phyloP scores from a whole-genome alignment of 2,888 invertebrate genomes.

The Stratiomys singularior region DNA sequence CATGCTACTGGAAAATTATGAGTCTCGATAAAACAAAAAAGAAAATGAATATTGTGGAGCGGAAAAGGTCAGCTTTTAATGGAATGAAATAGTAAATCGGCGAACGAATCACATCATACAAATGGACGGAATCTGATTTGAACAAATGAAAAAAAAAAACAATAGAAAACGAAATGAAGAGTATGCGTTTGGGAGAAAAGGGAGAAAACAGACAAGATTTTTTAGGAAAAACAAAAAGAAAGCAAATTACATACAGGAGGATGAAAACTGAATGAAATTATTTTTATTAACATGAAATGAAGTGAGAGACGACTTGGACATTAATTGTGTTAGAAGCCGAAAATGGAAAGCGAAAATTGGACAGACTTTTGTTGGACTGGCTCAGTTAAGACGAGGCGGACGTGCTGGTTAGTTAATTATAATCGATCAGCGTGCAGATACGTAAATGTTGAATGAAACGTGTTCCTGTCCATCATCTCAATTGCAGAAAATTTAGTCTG shows the following conservation, averaged over 20 bases:
- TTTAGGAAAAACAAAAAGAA: slow-evolving; percentile 33
- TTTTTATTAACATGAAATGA: neutral
- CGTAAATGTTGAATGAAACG: too few species aligned
- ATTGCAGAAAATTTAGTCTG: too few species aligned
- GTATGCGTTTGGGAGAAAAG: slow-evolving; percentile 26
- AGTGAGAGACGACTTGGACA: too few species aligned
- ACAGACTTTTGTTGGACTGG: too few species aligned
- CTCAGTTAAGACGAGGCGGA: too few species aligned
- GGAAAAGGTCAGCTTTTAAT: slow-evolving; percentile 41
- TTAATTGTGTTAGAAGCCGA: neutral
- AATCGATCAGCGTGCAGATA: too few species aligned
- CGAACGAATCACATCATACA: neutral
- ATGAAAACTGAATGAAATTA: slow-evolving; percentile 13
- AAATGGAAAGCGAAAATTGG: neutral
- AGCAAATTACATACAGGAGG: neutral
- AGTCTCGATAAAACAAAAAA: neutral
- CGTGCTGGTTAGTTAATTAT: too few species aligned
- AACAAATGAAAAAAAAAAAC: slow-evolving; percentile 14
- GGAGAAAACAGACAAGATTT: slow-evolving; percentile 19
- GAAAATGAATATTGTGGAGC: slow-evolving; percentile 8
- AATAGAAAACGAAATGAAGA: neutral
- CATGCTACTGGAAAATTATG: slow-evolving; percentile 31
- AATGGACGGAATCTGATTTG: neutral
- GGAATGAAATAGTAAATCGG: slow-evolving; percentile 6
- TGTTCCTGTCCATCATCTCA: too few species aligned